Percentiles rank a stretch among this genome's conserved stretches.
Evolutionary conservation across 2,797 vertebrate genomes (phyloP).

Genomic region (Notamacropus eugenii): DNA sequence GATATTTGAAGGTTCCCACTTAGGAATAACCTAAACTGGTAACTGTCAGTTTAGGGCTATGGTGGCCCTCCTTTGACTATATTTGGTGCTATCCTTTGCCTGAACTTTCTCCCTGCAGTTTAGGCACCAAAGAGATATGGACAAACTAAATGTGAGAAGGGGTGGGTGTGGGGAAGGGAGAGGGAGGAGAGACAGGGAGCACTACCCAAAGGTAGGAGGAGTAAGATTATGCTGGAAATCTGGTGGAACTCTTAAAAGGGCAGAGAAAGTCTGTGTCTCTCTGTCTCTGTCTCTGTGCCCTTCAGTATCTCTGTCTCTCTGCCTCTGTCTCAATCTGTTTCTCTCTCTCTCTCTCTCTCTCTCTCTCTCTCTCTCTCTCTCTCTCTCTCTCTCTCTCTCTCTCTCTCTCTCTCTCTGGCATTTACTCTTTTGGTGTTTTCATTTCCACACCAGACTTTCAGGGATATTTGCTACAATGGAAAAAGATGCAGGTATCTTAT

Average conservation of each 20-base stretch:
- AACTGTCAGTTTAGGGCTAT: neutral
- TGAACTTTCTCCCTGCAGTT: neutral
- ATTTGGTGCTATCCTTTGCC: neutral
- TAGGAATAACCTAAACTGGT: neutral
- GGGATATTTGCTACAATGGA: neutral
- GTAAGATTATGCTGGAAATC: neutral
- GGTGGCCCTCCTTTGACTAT: neutral
- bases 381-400: neutral
- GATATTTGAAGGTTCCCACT: neutral
- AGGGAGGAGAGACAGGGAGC: neutral
- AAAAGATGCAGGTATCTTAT: neutral
- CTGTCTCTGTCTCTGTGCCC: neutral
- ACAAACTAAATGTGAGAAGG: neutral
- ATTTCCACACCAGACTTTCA: neutral
- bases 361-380: rapidly evolving
- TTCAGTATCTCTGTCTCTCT: neutral
- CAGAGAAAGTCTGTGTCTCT: neutral
- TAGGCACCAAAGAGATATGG: neutral
- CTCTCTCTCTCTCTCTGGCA: neutral
- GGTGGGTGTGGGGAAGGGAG: neutral
- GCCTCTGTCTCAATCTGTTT: neutral
- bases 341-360: neutral
- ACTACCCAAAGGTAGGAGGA: neutral
- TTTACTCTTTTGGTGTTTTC: neutral
- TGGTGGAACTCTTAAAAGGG: neutral